These are phyloP conservation scores for Drosophila quasianomalipes DNA, from an alignment of 2,888 invertebrate genomes.

Conservation along the genomic window DNA sequence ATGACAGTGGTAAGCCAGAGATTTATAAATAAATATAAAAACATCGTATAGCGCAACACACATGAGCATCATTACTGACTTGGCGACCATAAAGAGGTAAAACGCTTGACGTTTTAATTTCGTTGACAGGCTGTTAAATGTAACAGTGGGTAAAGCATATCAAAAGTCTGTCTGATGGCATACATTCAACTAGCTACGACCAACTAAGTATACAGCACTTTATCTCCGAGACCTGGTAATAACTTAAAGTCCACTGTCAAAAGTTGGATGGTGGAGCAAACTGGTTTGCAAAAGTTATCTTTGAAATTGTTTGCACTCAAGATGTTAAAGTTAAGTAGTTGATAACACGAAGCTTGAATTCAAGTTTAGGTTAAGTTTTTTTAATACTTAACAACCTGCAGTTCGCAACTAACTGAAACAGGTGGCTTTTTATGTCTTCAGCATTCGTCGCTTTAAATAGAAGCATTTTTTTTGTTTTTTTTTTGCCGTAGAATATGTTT, in stretches of 20 bases:
- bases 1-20: constrained; percentile 19
- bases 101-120: constrained; percentile 3
- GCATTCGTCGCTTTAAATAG: background rate
- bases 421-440: background rate
- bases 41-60: background rate
- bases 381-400: background rate
- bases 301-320: background rate
- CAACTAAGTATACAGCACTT: background rate
- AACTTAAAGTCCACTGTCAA: background rate
- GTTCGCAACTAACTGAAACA: background rate
- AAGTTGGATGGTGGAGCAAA: background rate
- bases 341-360: background rate
- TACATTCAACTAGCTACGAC: constrained; percentile 11
- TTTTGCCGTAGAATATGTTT: background rate
- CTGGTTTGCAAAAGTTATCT: background rate
- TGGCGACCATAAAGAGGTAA: constrained; percentile 8
- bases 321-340: background rate
- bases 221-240: background rate
- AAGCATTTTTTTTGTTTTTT: background rate
- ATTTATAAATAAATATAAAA: constrained; percentile 7
- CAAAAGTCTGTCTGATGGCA: background rate
- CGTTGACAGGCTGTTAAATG: background rate
- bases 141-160: background rate
- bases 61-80: constrained; percentile 1
- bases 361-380: background rate